Evolutionary conservation across 2,797 vertebrate species (phyloP).

Genomic region (Remorina albescens): DNA sequence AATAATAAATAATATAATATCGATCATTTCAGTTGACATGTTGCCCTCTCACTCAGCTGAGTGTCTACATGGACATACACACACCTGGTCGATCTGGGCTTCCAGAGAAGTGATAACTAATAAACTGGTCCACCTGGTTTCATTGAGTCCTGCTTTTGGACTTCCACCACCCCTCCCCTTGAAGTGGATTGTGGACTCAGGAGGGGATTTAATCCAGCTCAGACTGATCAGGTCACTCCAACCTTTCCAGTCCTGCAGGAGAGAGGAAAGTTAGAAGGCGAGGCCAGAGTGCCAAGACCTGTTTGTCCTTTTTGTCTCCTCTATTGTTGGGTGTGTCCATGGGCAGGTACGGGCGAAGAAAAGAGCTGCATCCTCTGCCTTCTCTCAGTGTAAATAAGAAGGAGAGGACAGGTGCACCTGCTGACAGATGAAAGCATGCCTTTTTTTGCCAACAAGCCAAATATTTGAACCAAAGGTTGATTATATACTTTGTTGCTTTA

Average conservation of each 20-base stretch:
- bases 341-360: neutral
- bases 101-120: neutral
- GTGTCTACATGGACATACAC: neutral
- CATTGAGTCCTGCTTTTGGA: neutral
- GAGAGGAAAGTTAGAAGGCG: constrained; percentile 5
- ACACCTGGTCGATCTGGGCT: neutral
- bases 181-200: neutral
- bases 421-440: too few species aligned
- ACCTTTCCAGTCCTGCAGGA: constrained; percentile 46
- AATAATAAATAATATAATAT: neutral
- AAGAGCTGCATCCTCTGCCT: constrained; percentile 7
- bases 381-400: neutral
- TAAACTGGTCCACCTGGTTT: constrained; percentile 29
- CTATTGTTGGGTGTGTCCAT: constrained; percentile 34
- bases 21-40: neutral
- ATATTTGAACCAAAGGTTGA: too few species aligned
- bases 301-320: constrained; percentile 23
- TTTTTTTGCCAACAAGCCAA: too few species aligned
- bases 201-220: neutral
- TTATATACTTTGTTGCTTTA: too few species aligned
- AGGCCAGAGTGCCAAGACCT: constrained; percentile 19
- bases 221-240: constrained; percentile 35
- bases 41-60: neutral
- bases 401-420: neutral
- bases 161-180: neutral